phyloP scores from a whole-genome alignment of 2,888 invertebrate species.

The Plagodis dolabraria region DNA sequence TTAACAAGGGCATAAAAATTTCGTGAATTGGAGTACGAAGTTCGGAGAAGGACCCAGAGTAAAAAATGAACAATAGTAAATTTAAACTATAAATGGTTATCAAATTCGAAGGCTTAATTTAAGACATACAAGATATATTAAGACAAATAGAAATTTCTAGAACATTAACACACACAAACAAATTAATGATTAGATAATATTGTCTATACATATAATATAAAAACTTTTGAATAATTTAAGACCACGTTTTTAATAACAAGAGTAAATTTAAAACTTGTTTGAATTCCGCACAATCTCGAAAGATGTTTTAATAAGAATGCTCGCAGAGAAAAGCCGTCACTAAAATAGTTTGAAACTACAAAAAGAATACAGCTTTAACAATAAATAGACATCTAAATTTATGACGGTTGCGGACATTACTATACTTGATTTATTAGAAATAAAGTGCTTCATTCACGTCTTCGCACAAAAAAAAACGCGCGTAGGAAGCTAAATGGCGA shows the following conservation, averaged over 20 bases:
- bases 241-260: neutral
- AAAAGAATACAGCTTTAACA: slow-evolving; percentile 7
- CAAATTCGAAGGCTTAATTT: too few relatives aligned
- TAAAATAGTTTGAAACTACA: slow-evolving; percentile 11
- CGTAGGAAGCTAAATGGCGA: slow-evolving; percentile 36
- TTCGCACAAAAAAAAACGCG: slow-evolving; percentile 26
- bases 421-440: slow-evolving; percentile 17
- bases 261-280: neutral
- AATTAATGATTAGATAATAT: too few relatives aligned
- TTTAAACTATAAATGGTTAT: too few relatives aligned
- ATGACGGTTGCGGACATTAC: slow-evolving; percentile 4
- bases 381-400: slow-evolving; percentile 8
- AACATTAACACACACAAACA: too few relatives aligned
- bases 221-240: too few relatives aligned
- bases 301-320: neutral
- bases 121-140: too few relatives aligned
- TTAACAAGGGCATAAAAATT: too few relatives aligned
- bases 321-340: neutral
- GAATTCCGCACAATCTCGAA: neutral
- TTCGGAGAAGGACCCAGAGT: too few relatives aligned
- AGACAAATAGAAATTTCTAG: too few relatives aligned
- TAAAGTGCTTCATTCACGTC: slow-evolving; percentile 42
- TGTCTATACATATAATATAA: too few relatives aligned
- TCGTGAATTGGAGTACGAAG: too few relatives aligned
- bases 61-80: too few relatives aligned